Evolutionary conservation across 2,888 invertebrate genomes (phyloP).

Genomic region (Anodontia alba): DNA sequence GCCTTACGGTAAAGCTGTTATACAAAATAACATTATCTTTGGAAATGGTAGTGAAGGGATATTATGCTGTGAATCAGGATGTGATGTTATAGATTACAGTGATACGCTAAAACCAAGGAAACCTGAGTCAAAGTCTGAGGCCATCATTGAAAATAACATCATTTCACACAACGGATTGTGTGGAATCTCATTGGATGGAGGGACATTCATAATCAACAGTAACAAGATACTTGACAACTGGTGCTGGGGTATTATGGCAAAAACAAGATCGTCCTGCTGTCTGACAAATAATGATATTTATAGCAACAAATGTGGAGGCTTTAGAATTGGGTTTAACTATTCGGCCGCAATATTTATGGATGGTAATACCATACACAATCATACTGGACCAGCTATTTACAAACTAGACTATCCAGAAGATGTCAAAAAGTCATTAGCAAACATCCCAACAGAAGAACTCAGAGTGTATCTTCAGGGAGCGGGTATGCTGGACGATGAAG

Average conservation of each 20-base stretch:
- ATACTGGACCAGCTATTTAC: conserved; percentile 29
- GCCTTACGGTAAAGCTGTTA: conserved; percentile 12
- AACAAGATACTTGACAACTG: conserved; percentile 48
- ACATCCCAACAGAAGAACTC: too few relatives aligned
- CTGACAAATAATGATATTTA: conserved; percentile 39
- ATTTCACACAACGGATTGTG: conserved; percentile 37
- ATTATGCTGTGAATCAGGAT: conserved; percentile 23
- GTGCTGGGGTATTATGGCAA: conserved; percentile 43
- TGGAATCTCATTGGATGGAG: conserved; percentile 43
- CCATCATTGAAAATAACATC: conserved; percentile 23
- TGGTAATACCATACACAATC: conserved; percentile 45
- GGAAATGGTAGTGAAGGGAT: conserved; percentile 39
- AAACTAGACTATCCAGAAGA: background rate
- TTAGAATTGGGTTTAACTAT: conserved; percentile 41
- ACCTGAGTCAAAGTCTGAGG: background rate
- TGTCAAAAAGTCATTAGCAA: background rate
- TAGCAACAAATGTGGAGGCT: conserved; percentile 49
- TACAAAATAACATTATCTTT: conserved; percentile 24
- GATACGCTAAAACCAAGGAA: background rate
- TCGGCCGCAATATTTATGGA: conserved; percentile 38
- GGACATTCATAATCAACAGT: conserved; percentile 25
- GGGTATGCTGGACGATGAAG: conserved; percentile 22
- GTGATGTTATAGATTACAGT: background rate
- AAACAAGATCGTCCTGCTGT: conserved; percentile 33
- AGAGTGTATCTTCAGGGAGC: background rate